These are phyloP conservation scores for Meloe dianella DNA, from an alignment of 2,888 invertebrate species.

Conservation along the genomic window DNA sequence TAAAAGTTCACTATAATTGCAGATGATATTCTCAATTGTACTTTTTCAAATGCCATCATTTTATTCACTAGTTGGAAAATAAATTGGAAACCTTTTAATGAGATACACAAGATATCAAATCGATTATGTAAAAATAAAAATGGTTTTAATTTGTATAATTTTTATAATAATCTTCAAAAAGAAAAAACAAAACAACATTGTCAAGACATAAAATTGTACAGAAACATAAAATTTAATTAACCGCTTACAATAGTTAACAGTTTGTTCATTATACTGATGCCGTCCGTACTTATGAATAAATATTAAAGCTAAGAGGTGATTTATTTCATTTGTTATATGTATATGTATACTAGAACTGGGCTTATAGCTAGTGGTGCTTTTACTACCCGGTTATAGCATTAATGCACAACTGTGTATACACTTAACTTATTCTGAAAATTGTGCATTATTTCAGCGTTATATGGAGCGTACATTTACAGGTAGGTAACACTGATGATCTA, in stretches of 20 bases:
- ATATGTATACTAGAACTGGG: conserved; percentile 16
- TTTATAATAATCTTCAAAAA: conserved; percentile 2
- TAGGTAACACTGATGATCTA: neutral
- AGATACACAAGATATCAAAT: conserved; percentile 15
- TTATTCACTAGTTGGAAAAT: conserved; percentile 17
- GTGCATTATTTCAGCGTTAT: conserved; percentile 23
- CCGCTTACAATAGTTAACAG: conserved; percentile 40
- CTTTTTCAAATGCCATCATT: neutral
- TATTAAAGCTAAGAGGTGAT: conserved; percentile 32
- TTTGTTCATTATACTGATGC: conserved; percentile 39
- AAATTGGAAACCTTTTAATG: conserved; percentile 27
- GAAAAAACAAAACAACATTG: conserved; percentile 19
- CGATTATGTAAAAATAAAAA: neutral
- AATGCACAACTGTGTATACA: neutral
- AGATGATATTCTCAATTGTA: neutral
- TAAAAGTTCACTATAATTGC: neutral
- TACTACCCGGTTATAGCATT: neutral
- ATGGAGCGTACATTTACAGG: neutral
- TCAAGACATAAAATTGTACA: conserved; percentile 37
- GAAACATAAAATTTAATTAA: conserved; percentile 50
- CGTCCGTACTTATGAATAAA: conserved; percentile 41
- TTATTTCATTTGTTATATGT: conserved; percentile 26
- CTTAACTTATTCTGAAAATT: conserved; percentile 18
- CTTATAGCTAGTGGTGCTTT: neutral
- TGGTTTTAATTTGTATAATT: neutral